Conservation (phyloP, 2,797 vertebrate genomes). For the Schizothorax lantsangensis region DNA sequence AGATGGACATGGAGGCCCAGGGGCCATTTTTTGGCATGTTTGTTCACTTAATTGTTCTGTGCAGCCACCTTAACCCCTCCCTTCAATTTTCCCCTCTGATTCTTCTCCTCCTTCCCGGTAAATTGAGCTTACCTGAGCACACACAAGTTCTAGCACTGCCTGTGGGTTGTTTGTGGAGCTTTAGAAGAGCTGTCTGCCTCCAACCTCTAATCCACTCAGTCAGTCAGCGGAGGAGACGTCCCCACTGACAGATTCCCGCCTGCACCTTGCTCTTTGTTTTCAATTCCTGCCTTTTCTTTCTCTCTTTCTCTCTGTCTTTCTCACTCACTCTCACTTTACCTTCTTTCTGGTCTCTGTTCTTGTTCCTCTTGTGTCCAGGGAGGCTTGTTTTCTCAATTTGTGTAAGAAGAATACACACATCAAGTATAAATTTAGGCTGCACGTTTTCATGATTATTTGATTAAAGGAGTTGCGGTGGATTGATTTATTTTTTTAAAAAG, state of each 20-base stretch:
- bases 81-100: neutral
- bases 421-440: neutral
- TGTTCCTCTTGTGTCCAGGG: conserved; percentile 29
- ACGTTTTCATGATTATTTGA: conserved; percentile 21
- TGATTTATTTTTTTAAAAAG: neutral
- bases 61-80: conserved; percentile 35
- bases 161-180: conserved; percentile 62
- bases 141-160: conserved; percentile 47
- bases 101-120: conserved; percentile 15
- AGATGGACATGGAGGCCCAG: neutral
- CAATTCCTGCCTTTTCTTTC: conserved; percentile 48
- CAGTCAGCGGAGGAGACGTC: conserved; percentile 53
- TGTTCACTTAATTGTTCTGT: conserved; percentile 49
- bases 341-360: conserved; percentile 40
- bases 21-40: conserved; percentile 41
- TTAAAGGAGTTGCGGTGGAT: neutral
- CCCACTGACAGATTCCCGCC: conserved; percentile 52
- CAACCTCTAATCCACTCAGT: conserved; percentile 60
- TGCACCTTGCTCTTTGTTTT: conserved; percentile 56
- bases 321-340: conserved; percentile 11
- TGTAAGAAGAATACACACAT: neutral
- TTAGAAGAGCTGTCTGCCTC: conserved; percentile 55
- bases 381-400: conserved; percentile 34
- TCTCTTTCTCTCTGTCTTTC: conserved; percentile 15
- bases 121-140: conserved; percentile 58